A percentile compares a stretch with the other conserved stretches of the same genome.
Evolutionary conservation across 2,797 vertebrate genomes (phyloP).

Genomic region (Cynopterus sphinx): DNA sequence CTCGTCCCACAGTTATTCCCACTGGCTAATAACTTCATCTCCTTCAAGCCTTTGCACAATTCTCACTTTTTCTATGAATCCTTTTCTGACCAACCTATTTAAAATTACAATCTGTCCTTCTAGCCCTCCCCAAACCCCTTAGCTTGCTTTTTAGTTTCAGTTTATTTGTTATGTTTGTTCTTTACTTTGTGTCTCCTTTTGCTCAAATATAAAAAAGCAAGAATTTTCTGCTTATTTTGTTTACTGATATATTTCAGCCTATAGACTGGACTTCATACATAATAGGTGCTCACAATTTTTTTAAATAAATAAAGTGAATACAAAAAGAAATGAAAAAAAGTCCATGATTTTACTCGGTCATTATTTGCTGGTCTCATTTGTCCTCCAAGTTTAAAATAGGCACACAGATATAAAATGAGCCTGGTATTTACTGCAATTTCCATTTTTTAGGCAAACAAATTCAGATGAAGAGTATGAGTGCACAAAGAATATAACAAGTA

Average conservation of each 20-base stretch:
- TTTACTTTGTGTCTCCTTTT: background rate
- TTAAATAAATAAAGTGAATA: background rate
- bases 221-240: background rate
- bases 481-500: background rate
- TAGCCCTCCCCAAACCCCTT: background rate
- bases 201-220: background rate
- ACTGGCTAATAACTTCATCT: background rate
- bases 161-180: background rate
- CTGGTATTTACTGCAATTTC: background rate
- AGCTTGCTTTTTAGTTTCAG: background rate
- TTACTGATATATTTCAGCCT: background rate
- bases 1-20: background rate
- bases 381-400: background rate
- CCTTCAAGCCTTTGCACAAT: background rate
- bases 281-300: background rate
- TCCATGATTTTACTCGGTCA: background rate
- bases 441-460: constrained; percentile 1
- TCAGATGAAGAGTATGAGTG: background rate
- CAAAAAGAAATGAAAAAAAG: background rate
- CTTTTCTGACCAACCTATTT: background rate
- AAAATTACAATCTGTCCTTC: background rate
- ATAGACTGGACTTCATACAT: background rate
- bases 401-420: background rate
- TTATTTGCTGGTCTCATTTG: background rate
- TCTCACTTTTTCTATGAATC: background rate